A percentile compares a stretch with the other conserved stretches of the same genome.
Conservation (phyloP, 1,140 invertebrate species). For the Pseudomyrmex cubaensis region DNA sequence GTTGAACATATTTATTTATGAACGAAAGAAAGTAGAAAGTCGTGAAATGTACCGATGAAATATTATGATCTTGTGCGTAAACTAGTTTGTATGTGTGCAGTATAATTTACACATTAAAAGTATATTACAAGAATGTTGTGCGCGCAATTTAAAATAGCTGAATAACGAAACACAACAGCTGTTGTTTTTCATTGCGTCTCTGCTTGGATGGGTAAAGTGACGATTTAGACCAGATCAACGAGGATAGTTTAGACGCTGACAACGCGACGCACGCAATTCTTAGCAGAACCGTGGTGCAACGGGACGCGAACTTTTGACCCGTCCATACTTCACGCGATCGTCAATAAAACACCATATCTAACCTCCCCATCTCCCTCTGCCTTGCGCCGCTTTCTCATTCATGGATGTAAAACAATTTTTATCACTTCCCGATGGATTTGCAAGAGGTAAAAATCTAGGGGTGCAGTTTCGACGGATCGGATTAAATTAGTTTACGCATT, state of each 20-base stretch:
- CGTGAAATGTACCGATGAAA: too few species aligned
- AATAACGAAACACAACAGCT: neutral
- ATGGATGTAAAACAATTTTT: conserved; percentile 18
- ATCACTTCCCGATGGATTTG: neutral
- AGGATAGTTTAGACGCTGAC: conserved; percentile 2
- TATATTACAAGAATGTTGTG: neutral
- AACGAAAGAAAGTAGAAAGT: too few species aligned
- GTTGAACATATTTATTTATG: too few species aligned
- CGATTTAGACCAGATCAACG: conserved; percentile 17
- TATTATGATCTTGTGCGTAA: too few species aligned
- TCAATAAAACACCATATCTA: conserved; percentile 39
- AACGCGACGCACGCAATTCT: conserved; percentile 2
- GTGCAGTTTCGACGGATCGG: too few species aligned
- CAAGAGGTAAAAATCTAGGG: neutral
- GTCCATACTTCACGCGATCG: conserved; percentile 21
- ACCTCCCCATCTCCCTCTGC: neutral
- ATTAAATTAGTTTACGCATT: too few species aligned
- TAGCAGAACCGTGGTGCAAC: conserved; percentile 1
- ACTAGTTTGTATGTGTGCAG: too few species aligned
- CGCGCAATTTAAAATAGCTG: neutral
- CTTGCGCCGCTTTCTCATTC: conserved; percentile 35
- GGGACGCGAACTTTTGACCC: conserved; percentile 39
- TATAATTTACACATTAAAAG: neutral
- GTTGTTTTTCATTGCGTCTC: neutral
- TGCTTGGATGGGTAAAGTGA: neutral